Conservation (phyloP, 2,113 vertebrate genomes). For the Tichodroma muraria region DNA sequence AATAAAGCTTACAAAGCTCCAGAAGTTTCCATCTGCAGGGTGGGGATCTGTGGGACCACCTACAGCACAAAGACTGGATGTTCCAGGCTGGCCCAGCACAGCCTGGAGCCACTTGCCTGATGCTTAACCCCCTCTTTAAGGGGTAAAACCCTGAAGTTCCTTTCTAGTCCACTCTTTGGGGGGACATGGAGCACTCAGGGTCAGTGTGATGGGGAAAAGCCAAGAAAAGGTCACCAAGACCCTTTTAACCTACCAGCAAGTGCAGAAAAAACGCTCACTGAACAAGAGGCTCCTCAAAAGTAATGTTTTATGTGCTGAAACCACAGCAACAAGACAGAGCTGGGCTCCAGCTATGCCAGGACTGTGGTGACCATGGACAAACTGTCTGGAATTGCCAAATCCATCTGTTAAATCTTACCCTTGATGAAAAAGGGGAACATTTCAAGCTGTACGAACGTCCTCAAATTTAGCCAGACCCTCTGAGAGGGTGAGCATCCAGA, state of each 20-base stretch:
- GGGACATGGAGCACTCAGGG: background rate
- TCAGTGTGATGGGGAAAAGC: background rate
- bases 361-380: background rate
- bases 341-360: accelerated
- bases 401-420: background rate
- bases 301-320: background rate
- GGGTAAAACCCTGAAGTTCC: background rate
- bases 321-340: background rate
- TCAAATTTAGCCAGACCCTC: background rate
- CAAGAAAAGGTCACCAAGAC: background rate
- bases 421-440: background rate
- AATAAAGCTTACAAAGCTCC: background rate
- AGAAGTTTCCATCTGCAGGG: background rate
- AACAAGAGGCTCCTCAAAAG: background rate
- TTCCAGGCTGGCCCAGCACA: background rate
- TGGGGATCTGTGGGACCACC: background rate
- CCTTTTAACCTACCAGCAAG: background rate
- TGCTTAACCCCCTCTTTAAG: background rate
- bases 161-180: background rate
- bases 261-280: background rate
- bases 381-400: background rate
- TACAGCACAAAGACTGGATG: background rate
- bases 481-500: background rate
- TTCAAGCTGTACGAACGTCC: background rate
- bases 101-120: background rate